phyloP scores from a whole-genome alignment of 2,888 invertebrate genomes.

The Plagiodera versicolora region DNA sequence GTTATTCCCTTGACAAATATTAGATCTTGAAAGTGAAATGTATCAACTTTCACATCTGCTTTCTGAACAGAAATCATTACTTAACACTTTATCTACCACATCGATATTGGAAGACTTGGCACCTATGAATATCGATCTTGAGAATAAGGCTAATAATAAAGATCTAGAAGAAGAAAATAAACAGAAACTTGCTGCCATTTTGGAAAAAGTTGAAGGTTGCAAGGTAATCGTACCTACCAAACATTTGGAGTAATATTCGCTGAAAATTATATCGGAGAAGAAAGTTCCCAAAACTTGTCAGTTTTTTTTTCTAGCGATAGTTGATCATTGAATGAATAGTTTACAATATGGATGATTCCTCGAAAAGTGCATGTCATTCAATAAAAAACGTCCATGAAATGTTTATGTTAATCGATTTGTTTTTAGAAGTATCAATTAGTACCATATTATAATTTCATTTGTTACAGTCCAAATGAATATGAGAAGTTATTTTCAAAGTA shows the following conservation, averaged over 20 bases:
- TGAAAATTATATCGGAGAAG: too few species aligned
- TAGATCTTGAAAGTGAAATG: slow-evolving; percentile 96
- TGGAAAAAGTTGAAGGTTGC: slow-evolving; percentile 88
- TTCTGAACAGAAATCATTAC: slow-evolving; percentile 86
- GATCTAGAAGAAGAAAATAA: slow-evolving; percentile 60
- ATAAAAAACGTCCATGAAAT: too few species aligned
- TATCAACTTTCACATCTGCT: slow-evolving; percentile 93
- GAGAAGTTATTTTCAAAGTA: too few species aligned
- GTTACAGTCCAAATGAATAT: too few species aligned
- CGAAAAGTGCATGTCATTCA: too few species aligned
- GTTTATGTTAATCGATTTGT: too few species aligned
- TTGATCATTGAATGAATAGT: too few species aligned
- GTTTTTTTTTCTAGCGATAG: too few species aligned
- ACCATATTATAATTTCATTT: too few species aligned
- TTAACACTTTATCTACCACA: slow-evolving; percentile 74
- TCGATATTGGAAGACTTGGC: slow-evolving; percentile 60
- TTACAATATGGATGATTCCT: too few species aligned
- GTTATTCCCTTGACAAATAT: slow-evolving; percentile 26
- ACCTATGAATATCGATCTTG: slow-evolving; percentile 51
- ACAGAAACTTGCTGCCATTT: slow-evolving; percentile 68
- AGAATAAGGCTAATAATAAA: slow-evolving; percentile 50
- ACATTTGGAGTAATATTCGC: slow-evolving; percentile 30
- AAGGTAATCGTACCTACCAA: slow-evolving; percentile 56
- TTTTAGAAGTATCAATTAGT: too few species aligned
- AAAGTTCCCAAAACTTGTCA: too few species aligned